These are phyloP conservation scores for Stenolophus ochropezus DNA, from an alignment of 2,888 invertebrate genomes.

Conservation along the genomic window DNA sequence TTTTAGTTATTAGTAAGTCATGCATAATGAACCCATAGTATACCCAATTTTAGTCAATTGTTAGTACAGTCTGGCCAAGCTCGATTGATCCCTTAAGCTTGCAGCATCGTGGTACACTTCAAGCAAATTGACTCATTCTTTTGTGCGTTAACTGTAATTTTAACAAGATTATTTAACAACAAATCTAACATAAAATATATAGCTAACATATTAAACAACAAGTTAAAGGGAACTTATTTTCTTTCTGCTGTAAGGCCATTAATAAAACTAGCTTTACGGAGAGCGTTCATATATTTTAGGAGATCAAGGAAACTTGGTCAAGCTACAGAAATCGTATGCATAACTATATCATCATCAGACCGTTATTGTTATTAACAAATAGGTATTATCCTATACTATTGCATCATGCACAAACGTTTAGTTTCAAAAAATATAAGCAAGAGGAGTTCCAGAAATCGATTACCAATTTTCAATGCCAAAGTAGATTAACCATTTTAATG, in stretches of 20 bases:
- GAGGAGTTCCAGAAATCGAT: constrained; percentile 22
- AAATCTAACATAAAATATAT: constrained; percentile 39
- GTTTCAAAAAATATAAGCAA: constrained; percentile 37
- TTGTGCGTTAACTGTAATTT: constrained; percentile 38
- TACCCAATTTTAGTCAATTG: constrained; percentile 11
- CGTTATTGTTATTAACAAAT: constrained; percentile 38
- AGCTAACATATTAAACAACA: constrained; percentile 29
- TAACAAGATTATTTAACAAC: constrained; percentile 30
- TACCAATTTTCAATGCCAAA: constrained; percentile 29
- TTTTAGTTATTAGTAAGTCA: constrained; percentile 36
- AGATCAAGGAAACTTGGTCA: constrained; percentile 39
- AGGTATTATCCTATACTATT: constrained; percentile 34
- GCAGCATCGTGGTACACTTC: constrained; percentile 1
- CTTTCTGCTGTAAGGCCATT: constrained; percentile 4
- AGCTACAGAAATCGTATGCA: constrained; percentile 16
- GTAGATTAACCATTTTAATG: constrained; percentile 52
- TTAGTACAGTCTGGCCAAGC: constrained; percentile 28
- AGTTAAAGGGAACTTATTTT: constrained; percentile 4
- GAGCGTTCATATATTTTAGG: constrained; percentile 12
- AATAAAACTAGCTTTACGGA: neutral
- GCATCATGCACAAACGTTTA: constrained; percentile 38
- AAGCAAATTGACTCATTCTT: constrained; percentile 8
- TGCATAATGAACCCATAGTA: constrained; percentile 18
- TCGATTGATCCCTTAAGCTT: constrained; percentile 35
- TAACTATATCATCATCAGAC: constrained; percentile 19